phyloP scores from a whole-genome alignment of 2,797 vertebrate species.

The Eospalax fontanierii region DNA sequence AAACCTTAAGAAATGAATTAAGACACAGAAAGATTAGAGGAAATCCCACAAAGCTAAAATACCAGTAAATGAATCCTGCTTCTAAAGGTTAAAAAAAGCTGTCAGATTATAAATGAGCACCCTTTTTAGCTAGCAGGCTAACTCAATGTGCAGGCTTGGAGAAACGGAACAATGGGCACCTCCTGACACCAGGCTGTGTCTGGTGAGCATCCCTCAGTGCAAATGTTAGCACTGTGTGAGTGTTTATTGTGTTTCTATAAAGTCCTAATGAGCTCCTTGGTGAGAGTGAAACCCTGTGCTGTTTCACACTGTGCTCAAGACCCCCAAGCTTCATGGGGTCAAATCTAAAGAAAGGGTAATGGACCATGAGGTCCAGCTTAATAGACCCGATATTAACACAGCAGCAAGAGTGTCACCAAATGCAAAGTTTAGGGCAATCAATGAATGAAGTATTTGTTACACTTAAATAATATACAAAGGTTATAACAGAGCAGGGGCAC shows the following conservation, averaged over 20 bases:
- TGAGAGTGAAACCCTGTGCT: slow-evolving; percentile 95
- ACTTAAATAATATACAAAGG: slow-evolving; percentile 92
- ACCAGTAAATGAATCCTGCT: slow-evolving; percentile 85
- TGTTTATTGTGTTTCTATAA: slow-evolving; percentile 97
- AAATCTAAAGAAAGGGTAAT: slow-evolving; percentile 96
- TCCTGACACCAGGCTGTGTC: slow-evolving; percentile 96
- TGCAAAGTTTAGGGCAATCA: slow-evolving; percentile 91
- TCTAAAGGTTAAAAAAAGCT: slow-evolving; percentile 85
- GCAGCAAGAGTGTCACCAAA: slow-evolving; percentile 93
- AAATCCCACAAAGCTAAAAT: slow-evolving; percentile 72
- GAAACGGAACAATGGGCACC: slow-evolving; percentile 94
- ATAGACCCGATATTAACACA: slow-evolving; percentile 94
- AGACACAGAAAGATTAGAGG: slow-evolving; percentile 80
- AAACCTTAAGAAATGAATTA: slow-evolving; percentile 73
- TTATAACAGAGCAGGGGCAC: slow-evolving; percentile 89
- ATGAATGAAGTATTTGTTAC: slow-evolving; percentile 93
- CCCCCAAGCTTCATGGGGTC: slow-evolving; percentile 95
- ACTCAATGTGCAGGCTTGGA: slow-evolving; percentile 91
- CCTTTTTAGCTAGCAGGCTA: slow-evolving; percentile 89
- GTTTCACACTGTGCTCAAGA: slow-evolving; percentile 96
- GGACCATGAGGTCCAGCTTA: slow-evolving; percentile 94
- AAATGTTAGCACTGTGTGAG: slow-evolving; percentile 97
- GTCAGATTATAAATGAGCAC: slow-evolving; percentile 89
- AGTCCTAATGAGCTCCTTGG: slow-evolving; percentile 98
- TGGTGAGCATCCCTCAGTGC: slow-evolving; percentile 94